Conservation (phyloP, 2,888 invertebrate species). For the Tipula vernalis region DNA sequence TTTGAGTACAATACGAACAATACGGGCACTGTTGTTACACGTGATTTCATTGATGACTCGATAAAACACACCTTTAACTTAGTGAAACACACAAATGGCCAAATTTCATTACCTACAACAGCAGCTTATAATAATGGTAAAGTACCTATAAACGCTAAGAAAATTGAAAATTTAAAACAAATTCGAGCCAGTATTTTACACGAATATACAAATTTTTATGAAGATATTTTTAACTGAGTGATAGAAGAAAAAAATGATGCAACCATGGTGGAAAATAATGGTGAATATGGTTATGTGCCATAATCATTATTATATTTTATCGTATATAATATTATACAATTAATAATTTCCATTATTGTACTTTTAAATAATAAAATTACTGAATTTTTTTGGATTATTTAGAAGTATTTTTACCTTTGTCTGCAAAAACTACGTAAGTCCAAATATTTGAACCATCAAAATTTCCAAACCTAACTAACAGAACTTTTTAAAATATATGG, state of each 20-base stretch:
- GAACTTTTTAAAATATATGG: too few relatives aligned
- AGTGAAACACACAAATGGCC: not conserved
- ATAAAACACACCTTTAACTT: not conserved
- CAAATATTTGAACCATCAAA: too few relatives aligned
- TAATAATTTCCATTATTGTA: not conserved
- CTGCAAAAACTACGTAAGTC: too few relatives aligned
- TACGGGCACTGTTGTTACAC: not conserved
- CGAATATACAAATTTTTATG: not conserved
- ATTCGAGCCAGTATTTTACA: not conserved
- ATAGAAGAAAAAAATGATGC: not conserved
- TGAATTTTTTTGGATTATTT: not conserved
- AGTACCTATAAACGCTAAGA: too few relatives aligned
- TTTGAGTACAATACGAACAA: not conserved
- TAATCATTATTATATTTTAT: too few relatives aligned
- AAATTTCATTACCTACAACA: too few relatives aligned
- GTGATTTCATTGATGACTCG: not conserved
- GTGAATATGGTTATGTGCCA: too few relatives aligned
- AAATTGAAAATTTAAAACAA: not conserved
- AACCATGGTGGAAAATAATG: not conserved
- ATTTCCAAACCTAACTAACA: too few relatives aligned
- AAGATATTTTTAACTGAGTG: not conserved
- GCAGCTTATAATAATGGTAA: too few relatives aligned
- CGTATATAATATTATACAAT: too few relatives aligned
- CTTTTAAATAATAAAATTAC: not conserved
- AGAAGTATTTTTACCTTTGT: not conserved